A percentile compares a stretch with the other conserved stretches of the same genome.
Conservation (phyloP, 2,797 vertebrate genomes). For the Tokudaia muenninki region DNA sequence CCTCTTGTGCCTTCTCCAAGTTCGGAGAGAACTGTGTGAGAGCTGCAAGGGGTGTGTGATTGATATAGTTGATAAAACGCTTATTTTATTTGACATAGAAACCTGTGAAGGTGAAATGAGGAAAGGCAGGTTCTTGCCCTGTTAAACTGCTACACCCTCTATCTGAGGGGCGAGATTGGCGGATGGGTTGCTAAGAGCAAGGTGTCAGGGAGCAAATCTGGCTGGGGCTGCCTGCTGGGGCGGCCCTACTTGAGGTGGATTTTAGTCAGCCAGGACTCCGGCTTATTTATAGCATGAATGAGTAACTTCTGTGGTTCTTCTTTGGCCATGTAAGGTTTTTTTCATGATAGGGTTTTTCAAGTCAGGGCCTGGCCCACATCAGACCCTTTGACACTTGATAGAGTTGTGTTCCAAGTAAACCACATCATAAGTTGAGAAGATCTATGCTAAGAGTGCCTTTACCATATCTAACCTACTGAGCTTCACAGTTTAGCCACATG, state of each 20-base stretch:
- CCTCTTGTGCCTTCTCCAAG: not conserved
- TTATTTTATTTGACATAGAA: not conserved
- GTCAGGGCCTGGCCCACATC: rapidly evolving
- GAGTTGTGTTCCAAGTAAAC: not conserved
- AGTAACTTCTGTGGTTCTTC: not conserved
- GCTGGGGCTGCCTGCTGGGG: not conserved
- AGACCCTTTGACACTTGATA: not conserved
- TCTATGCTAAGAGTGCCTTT: too few species aligned
- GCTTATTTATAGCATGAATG: not conserved
- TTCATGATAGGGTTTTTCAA: not conserved
- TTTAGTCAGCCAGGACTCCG: not conserved
- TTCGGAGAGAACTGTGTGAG: not conserved
- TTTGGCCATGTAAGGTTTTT: not conserved
- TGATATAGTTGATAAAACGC: not conserved
- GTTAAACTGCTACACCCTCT: not conserved
- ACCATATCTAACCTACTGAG: not conserved
- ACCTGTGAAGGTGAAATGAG: not conserved
- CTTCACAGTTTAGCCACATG: not conserved
- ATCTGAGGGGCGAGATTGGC: not conserved
- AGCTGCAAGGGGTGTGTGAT: not conserved
- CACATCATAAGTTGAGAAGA: not conserved
- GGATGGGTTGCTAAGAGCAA: not conserved
- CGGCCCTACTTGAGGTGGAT: not conserved
- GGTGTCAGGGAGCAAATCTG: not conserved
- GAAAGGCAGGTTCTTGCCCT: not conserved